Evolutionary conservation across 2,888 invertebrate species (phyloP), one percentile per base, ranked within the genome.

Genomic region (Microctonus hyperodae): DNA sequence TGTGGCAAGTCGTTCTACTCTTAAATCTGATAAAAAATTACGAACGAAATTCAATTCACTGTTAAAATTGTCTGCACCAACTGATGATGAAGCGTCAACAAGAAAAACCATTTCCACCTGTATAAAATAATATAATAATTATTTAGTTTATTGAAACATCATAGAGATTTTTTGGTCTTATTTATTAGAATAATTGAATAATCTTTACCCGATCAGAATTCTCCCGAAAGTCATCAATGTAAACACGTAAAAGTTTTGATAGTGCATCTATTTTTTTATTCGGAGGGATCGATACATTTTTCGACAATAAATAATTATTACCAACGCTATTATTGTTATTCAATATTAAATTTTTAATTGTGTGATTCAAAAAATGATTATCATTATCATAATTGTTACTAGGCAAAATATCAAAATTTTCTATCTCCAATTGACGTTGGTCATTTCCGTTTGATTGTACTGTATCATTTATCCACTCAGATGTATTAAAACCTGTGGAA

Each of bases 71-170:
- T 85, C 82, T 70, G 86, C 85, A 0, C 91, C 91, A 2, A 91
- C 89, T 72, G 90, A 90, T 0, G 89, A 89, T n/a, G 91, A 91
- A 13, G 89, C 88, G 75, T 91, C 91, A 55, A 91, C 88, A 55
- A 91, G 82, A 79, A 91, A 91, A 28, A 91, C 86, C 44, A 91
- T 81, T 75, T 91, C 91, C 69, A 89, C 82, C 80, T 85, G 63
- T 7, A 58, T 61, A n/a, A n/a, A n/a, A n/a, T n/a, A n/a, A n/a
- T n/a, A n/a, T n/a, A n/a, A n/a, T n/a, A n/a, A n/a, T n/a, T n/a
- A n/a, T n/a, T n/a, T n/a, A n/a, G n/a, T n/a, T n/a, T n/a, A n/a
- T n/a, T n/a, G n/a, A n/a, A n/a, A n/a, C n/a, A n/a, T n/a, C n/a
- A n/a, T n/a, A n/a, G n/a, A n/a, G n/a, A n/a, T n/a, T n/a, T n/a